Base-by-base conservation (phyloP, 2,113 vertebrate species). In the Copsychus sechellarum region DNA sequence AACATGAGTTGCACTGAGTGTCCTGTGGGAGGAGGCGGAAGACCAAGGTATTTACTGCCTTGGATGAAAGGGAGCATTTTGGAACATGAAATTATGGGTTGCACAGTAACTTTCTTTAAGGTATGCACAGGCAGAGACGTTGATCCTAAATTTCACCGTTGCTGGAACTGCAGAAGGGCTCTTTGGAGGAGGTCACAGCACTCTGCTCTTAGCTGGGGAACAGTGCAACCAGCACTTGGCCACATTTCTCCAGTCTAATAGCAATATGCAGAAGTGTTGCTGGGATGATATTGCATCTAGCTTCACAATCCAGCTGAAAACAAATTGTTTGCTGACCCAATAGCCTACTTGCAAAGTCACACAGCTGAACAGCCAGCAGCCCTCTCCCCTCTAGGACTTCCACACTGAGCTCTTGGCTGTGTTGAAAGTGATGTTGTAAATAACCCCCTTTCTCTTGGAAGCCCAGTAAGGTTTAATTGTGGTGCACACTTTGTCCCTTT, bases 281-380 rank as follows among this genome's bases (percentile, higher is more conserved):
- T 91, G 66, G 34, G 74, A 87, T 77, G 83, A 88, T 54, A 47
- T 26, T 83, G 66, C 94, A 88, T 85, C 91, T 95, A 91, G 60
- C 69, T 71, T 78, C 47, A 60, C 72, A 79, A 64, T 28, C 18
- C 42, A 15, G 47, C 74, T 83, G 76, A 94, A 94, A 96, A 81
- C 34, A 82, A 95, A 95, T n/a, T 0, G 0, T 56, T 77, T 1
- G 1, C 90, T 93, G 87, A 83, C 71, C 67, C 67, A 80, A 86
- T 3, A 73, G 54, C 64, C 20, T 80, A 62, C 45, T 71, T 43
- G 38, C 60, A 31, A 58, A 83, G 26, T 62, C 60, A 38, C 70
- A 48, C 92, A 95, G 90, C 76, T 83, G 88, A 86, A 69, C 33
- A 85, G 70, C 62, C 90, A 85, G 47, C 78, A 94, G 58, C 29